phyloP scores from a whole-genome alignment of 1,140 invertebrate genomes.

The Chymomyza costata region DNA sequence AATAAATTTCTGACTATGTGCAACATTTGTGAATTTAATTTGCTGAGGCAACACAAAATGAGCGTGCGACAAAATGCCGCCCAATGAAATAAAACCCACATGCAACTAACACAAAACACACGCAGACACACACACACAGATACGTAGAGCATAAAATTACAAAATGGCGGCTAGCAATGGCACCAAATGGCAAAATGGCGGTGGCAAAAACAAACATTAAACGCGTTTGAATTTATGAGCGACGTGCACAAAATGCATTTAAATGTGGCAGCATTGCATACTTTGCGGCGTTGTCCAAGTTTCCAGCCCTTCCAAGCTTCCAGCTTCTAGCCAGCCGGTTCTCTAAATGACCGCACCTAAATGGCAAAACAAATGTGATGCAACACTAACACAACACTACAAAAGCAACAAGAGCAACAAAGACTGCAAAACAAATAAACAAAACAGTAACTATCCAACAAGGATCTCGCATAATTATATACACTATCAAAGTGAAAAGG shows the following conservation, averaged over 20 bases:
- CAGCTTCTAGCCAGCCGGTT: neutral
- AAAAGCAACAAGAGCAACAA: conserved; percentile 29
- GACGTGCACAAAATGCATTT: conserved; percentile 59
- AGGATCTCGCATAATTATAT: conserved; percentile 54
- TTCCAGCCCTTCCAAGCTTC: no score
- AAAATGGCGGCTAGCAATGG: conserved; percentile 37
- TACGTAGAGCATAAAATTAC: conserved; percentile 25
- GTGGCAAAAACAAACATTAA: conserved; percentile 61
- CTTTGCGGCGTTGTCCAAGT: conserved; percentile 23
- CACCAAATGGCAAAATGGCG: neutral
- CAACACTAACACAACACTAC: conserved; percentile 27
- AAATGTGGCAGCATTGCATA: conserved; percentile 44
- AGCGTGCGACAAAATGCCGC: conserved; percentile 12
- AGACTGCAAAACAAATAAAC: conserved; percentile 9
- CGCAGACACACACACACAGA: neutral
- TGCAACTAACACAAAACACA: conserved; percentile 21
- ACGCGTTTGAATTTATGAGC: conserved; percentile 60
- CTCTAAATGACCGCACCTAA: conserved; percentile 52
- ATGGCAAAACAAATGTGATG: conserved; percentile 57
- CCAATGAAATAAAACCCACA: conserved; percentile 48
- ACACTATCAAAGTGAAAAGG: no score
- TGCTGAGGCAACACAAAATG: conserved; percentile 49
- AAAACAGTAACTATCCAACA: conserved; percentile 21
- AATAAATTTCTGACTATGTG: conserved; percentile 32
- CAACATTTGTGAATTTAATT: conserved; percentile 59